Base-by-base conservation (phyloP, 2,113 vertebrate genomes). In the Porphyrio hochstetteri region DNA sequence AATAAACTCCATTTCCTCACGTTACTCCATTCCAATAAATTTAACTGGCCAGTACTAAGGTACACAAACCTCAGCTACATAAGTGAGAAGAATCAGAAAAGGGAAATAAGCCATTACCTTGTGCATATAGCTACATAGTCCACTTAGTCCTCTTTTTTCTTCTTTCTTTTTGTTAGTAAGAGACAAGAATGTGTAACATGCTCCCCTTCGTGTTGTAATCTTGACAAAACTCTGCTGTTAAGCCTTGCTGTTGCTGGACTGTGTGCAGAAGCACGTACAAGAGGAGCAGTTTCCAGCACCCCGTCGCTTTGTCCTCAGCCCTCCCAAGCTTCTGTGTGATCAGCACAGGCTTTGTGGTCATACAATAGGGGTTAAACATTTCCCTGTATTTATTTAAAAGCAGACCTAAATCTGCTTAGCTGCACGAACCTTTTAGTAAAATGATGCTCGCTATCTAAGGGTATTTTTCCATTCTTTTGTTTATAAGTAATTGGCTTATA, bases 331-430 rank as follows among this genome's bases (percentile, higher is more conserved):
- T 98, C 98, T 97, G 97, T 97, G 97, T 94, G 98, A 99, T 98
- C 98, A 98, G 98, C 98, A 98, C 88, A 94, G 97, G 97, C 98
- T 99, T 99, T 99, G 98, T 99, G 96, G 97, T 91, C 97, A 95
- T 88, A 99, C 99, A 99, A 99, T 98, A 95, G 97, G 92, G 98
- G 98, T 99, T 98, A 99, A 99, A 99, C 98, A 98, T 98, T 98
- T 98, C 98, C 98, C 98, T 95, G 67, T 98, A 97, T 98, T 98
- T 96, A 97, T 95, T 98, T 98, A 98, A 98, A 98, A 96, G 95
- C 94, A 81, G 92, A 97, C 65, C 92, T 93, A 96, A 97, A 97
- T 96, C 92, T 97, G 95, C 96, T 97, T 90, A 96, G 83, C 82
- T 88, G 74, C 84, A 88, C 42, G 75, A 97, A 97, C 80, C 59